phyloP scores from a whole-genome alignment of 53 echinoderm and acorn worm species.

The Stichopus horrens region DNA sequence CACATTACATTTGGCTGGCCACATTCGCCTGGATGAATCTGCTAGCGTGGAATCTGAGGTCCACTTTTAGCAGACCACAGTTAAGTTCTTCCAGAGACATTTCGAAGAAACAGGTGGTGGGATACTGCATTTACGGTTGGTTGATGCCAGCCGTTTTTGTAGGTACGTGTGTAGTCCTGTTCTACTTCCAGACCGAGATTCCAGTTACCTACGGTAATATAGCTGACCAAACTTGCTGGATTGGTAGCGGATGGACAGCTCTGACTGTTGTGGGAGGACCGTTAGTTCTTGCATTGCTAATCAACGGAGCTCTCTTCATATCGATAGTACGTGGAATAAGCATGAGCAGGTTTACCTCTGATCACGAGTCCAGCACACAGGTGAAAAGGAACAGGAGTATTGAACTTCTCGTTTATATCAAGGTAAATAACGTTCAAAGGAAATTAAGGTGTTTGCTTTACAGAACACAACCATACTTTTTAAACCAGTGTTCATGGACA shows the following conservation, averaged over 20 bases:
- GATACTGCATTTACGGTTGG: slow-evolving; percentile 27
- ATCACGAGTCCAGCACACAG: background rate
- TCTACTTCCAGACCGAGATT: background rate
- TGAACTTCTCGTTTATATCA: slow-evolving; percentile 17
- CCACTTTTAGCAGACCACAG: background rate
- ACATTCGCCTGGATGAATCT: slow-evolving; percentile 54
- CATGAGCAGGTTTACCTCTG: slow-evolving; percentile 11
- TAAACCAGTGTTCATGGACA: too few species aligned
- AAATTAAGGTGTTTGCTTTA: too few species aligned
- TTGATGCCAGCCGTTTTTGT: background rate
- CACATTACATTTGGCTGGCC: slow-evolving; percentile 51
- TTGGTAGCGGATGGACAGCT: slow-evolving; percentile 1
- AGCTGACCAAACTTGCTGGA: background rate
- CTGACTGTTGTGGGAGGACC: background rate
- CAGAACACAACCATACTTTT: too few species aligned
- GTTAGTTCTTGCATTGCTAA: background rate
- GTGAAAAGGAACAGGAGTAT: background rate
- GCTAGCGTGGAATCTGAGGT: slow-evolving; percentile 54
- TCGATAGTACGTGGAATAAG: slow-evolving; percentile 7
- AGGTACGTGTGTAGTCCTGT: background rate
- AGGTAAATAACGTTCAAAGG: too few species aligned
- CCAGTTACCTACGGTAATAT: slow-evolving; percentile 10
- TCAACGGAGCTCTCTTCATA: background rate
- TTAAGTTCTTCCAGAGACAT: background rate
- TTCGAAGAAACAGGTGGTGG: background rate